Percentiles rank a stretch among this genome's conserved stretches.
Evolutionary conservation across 2,888 invertebrate species (phyloP).

Genomic region (Drosophila mulleri): DNA sequence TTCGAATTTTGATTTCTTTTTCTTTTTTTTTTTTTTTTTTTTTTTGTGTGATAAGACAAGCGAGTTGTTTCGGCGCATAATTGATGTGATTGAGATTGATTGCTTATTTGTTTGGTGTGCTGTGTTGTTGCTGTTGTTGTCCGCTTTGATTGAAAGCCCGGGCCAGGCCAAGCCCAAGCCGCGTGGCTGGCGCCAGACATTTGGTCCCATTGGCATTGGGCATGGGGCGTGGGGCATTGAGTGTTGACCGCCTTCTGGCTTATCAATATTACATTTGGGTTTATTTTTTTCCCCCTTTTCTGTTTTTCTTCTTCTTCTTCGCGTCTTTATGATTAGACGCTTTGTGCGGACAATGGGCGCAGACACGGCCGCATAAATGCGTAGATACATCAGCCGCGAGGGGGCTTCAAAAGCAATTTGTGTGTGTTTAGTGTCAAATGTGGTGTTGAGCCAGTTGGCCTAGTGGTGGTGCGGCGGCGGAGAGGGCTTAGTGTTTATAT

Average conservation of each 20-base stretch:
- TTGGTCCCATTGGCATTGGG: conserved; percentile 53
- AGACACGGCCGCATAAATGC: conserved; percentile 32
- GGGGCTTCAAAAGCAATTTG: conserved; percentile 76
- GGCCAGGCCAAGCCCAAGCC: conserved; percentile 10
- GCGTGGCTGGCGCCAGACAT: conserved; percentile 60
- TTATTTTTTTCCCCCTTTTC: conserved; percentile 6
- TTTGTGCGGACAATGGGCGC: conserved; percentile 49
- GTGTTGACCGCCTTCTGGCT: conserved; percentile 68
- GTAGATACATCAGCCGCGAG: conserved; percentile 33
- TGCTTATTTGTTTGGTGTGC: conserved; percentile 71
- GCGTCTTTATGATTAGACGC: conserved; percentile 39
- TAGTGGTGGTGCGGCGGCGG: conserved; percentile 8
- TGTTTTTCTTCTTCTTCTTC: conserved; percentile 17
- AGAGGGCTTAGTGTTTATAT: conserved; percentile 61
- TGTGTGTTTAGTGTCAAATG: conserved; percentile 79
- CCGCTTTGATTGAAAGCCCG: conserved; percentile 2
- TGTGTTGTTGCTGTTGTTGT: neutral
- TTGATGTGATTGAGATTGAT: conserved; percentile 81
- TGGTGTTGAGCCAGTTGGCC: conserved; percentile 53
- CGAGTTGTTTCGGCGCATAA: conserved; percentile 61
- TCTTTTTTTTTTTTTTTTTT: neutral
- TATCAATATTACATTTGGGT: conserved; percentile 78
- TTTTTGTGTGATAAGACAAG: conserved; percentile 59
- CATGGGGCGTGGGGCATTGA: conserved; percentile 13
- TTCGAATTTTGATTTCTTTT: neutral